Percentiles rank a stretch among this genome's conserved stretches.
Evolutionary conservation across 2,888 invertebrate species (phyloP).

Genomic region (Apantesis nais): DNA sequence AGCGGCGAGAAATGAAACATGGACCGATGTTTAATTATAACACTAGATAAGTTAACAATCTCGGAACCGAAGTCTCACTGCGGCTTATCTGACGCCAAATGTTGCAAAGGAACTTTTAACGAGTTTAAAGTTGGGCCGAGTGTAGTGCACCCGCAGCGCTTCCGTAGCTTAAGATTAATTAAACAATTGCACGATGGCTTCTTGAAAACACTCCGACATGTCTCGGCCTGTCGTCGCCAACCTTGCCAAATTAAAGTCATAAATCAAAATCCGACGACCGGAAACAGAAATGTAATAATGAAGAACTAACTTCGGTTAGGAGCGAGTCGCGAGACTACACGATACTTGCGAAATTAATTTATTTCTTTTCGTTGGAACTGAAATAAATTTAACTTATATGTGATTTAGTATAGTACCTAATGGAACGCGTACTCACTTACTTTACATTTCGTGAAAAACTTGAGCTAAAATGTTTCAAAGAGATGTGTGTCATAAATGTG

Average conservation of each 20-base stretch:
- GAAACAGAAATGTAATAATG: slow-evolving; percentile 82
- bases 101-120: slow-evolving; percentile 85
- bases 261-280: slow-evolving; percentile 82
- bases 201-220: slow-evolving; percentile 85
- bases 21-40: slow-evolving; percentile 79
- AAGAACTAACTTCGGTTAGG: slow-evolving; percentile 70
- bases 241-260: slow-evolving; percentile 85
- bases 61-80: slow-evolving; percentile 78
- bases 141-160: slow-evolving; percentile 81
- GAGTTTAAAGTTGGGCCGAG: slow-evolving; percentile 84
- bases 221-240: slow-evolving; percentile 84
- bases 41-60: slow-evolving; percentile 83
- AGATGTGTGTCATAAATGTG: background rate
- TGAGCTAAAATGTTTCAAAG: background rate
- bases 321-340: slow-evolving; percentile 59
- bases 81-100: slow-evolving; percentile 85
- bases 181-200: slow-evolving; percentile 85
- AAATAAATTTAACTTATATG: slow-evolving; percentile 31
- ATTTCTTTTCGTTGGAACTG: slow-evolving; percentile 57
- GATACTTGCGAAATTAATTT: slow-evolving; percentile 62
- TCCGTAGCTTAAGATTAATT: slow-evolving; percentile 83
- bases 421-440: slow-evolving; percentile 11
- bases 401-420: slow-evolving; percentile 36
- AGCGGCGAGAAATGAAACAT: slow-evolving; percentile 57
- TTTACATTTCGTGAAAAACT: slow-evolving; percentile 3